These are phyloP conservation scores for Cantharis nigra DNA, from an alignment of 2,888 invertebrate genomes.

Conservation along the genomic window DNA sequence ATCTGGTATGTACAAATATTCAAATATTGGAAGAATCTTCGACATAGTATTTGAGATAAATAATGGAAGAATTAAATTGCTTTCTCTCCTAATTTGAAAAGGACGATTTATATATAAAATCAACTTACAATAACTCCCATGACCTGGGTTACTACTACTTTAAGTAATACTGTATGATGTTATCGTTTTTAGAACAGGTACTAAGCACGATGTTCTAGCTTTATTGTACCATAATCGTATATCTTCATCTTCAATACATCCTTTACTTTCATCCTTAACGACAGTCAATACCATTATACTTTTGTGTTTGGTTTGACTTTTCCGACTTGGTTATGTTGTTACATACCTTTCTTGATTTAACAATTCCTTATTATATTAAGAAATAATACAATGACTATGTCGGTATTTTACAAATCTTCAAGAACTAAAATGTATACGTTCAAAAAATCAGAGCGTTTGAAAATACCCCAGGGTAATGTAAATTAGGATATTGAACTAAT, in stretches of 20 bases:
- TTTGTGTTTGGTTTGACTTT: neutral
- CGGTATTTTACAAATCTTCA: too few species aligned
- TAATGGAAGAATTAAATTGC: conserved; percentile 7
- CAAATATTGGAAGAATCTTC: neutral
- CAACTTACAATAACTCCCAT: conserved; percentile 39
- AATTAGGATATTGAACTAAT: too few species aligned
- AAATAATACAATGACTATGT: too few species aligned
- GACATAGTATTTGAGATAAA: neutral
- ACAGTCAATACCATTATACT: neutral
- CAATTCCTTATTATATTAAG: neutral
- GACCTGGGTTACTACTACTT: conserved; percentile 39
- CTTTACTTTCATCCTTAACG: conserved; percentile 8
- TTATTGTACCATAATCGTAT: conserved; percentile 41
- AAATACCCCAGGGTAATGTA: too few species aligned
- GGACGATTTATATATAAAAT: conserved; percentile 38
- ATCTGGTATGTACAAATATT: neutral
- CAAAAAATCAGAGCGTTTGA: too few species aligned
- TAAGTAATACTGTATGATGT: conserved; percentile 41
- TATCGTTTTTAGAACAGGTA: conserved; percentile 39
- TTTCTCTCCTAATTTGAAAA: conserved; percentile 37
- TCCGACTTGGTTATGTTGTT: neutral
- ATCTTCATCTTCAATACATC: conserved; percentile 36
- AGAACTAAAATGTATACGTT: too few species aligned
- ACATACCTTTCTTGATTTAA: neutral
- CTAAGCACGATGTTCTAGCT: conserved; percentile 40